Evolutionary conservation across 2,888 invertebrate genomes (phyloP).

Genomic region (Melanostoma mellinum): DNA sequence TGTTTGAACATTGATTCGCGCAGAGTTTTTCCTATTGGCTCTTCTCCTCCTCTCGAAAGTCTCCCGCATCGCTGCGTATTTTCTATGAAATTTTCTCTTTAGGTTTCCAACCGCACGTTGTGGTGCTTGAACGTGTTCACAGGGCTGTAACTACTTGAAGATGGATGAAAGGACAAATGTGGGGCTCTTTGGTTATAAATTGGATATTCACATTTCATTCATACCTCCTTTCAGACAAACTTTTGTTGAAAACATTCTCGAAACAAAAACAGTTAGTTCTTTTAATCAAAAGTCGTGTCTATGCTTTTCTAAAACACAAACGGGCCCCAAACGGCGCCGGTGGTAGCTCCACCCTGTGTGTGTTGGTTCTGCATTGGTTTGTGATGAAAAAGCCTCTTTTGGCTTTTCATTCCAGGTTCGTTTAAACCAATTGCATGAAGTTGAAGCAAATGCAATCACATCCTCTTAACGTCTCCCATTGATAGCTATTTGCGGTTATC

Average conservation of each 20-base stretch:
- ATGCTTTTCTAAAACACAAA: no score
- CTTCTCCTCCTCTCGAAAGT: background rate
- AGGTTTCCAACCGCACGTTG: slow-evolving; percentile 4
- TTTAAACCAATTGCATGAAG: slow-evolving; percentile 50
- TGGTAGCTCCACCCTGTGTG: slow-evolving; percentile 10
- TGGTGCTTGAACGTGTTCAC: slow-evolving; percentile 3
- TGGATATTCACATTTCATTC: no score
- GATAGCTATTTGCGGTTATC: slow-evolving; percentile 71
- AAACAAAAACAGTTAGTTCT: no score
- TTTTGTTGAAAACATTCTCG: no score
- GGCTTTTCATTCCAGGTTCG: slow-evolving; percentile 55
- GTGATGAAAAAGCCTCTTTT: slow-evolving; percentile 50
- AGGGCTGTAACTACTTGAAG: background rate
- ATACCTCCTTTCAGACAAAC: no score
- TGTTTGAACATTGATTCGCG: slow-evolving; percentile 37
- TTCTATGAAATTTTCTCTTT: slow-evolving; percentile 32
- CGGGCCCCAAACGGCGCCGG: no score
- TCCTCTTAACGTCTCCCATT: slow-evolving; percentile 68
- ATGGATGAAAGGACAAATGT: no score
- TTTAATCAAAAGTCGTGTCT: no score
- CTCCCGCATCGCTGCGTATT: slow-evolving; percentile 6
- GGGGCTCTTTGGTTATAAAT: no score
- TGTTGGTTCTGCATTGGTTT: background rate
- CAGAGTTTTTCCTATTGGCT: background rate
- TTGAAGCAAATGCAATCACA: slow-evolving; percentile 61